These are phyloP conservation scores for Gobiocypris rarus DNA, from an alignment of 2,113 vertebrate species.

Conservation along the genomic window DNA sequence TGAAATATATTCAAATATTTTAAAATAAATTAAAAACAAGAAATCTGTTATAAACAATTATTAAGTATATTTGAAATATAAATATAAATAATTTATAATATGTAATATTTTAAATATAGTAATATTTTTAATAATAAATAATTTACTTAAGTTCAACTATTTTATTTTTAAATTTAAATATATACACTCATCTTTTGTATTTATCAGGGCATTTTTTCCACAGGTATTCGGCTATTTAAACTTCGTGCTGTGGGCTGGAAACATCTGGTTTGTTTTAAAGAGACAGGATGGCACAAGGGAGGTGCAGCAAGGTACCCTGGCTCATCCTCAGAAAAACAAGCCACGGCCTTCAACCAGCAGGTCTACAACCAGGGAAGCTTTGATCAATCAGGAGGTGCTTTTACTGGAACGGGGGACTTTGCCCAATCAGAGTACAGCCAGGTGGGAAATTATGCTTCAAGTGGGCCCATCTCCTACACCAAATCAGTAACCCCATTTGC, in stretches of 20 bases:
- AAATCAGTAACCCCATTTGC: conserved; percentile 4
- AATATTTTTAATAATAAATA: too few species aligned
- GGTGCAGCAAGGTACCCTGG: conserved; percentile 79
- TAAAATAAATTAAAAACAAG: too few species aligned
- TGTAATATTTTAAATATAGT: too few species aligned
- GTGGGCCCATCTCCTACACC: conserved; percentile 83
- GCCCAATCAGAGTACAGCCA: conserved; percentile 83
- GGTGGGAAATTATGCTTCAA: conserved; percentile 79
- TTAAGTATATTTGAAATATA: too few species aligned
- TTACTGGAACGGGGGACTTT: conserved; percentile 77
- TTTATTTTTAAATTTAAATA: neutral
- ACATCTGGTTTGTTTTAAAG: conserved; percentile 99
- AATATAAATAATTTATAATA: too few species aligned
- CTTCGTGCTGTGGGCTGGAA: conserved; percentile 98
- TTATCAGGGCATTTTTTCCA: conserved; percentile 5
- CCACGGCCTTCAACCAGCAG: conserved; percentile 82
- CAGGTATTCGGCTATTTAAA: conserved; percentile 97
- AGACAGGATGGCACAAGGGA: conserved; percentile 93
- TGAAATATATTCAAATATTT: too few species aligned
- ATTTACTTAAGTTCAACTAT: too few species aligned
- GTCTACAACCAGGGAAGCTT: conserved; percentile 84
- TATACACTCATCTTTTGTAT: neutral
- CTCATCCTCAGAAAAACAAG: conserved; percentile 85
- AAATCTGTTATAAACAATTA: too few species aligned
- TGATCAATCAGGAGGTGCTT: conserved; percentile 80